These are phyloP conservation scores for Hypanus sabinus DNA, from an alignment of 2,113 vertebrate genomes.

Conservation along the genomic window DNA sequence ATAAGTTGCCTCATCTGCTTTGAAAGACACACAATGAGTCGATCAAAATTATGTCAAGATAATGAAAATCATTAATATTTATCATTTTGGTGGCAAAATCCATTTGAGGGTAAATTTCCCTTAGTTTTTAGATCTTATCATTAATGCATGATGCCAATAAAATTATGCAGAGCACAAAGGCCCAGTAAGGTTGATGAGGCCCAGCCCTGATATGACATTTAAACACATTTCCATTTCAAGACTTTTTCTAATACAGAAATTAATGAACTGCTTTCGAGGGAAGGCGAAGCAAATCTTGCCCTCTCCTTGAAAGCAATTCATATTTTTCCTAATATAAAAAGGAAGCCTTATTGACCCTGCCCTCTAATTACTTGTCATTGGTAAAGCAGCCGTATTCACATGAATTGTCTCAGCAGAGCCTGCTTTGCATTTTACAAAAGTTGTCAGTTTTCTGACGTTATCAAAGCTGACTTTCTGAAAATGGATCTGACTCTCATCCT, in stretches of 20 bases:
- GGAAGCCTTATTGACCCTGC: slow-evolving; percentile 34
- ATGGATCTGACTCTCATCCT: slow-evolving; percentile 20
- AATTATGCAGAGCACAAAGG: slow-evolving; percentile 36
- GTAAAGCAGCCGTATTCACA: background rate
- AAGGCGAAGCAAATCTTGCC: slow-evolving; percentile 31
- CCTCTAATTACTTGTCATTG: slow-evolving; percentile 36
- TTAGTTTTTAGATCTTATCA: slow-evolving; percentile 36
- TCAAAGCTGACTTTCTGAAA: slow-evolving; percentile 29
- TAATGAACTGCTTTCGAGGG: slow-evolving; percentile 36
- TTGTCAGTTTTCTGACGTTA: slow-evolving; percentile 24
- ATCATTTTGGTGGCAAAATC: slow-evolving; percentile 29
- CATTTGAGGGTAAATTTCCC: slow-evolving; percentile 36
- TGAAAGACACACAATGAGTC: slow-evolving; percentile 28
- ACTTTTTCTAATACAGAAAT: slow-evolving; percentile 35
- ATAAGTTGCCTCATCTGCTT: background rate
- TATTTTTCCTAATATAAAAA: slow-evolving; percentile 32
- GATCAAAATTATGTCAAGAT: slow-evolving; percentile 36
- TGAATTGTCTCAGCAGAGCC: slow-evolving; percentile 27
- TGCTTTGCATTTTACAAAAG: slow-evolving; percentile 36
- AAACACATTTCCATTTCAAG: slow-evolving; percentile 38
- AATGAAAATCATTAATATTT: slow-evolving; percentile 38
- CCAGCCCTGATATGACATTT: slow-evolving; percentile 37
- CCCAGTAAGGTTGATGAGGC: slow-evolving; percentile 31
- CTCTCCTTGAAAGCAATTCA: slow-evolving; percentile 36
- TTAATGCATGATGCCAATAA: slow-evolving; percentile 38